phyloP scores from a whole-genome alignment of 2,113 vertebrate genomes.

The Thalassoma bifasciatum region DNA sequence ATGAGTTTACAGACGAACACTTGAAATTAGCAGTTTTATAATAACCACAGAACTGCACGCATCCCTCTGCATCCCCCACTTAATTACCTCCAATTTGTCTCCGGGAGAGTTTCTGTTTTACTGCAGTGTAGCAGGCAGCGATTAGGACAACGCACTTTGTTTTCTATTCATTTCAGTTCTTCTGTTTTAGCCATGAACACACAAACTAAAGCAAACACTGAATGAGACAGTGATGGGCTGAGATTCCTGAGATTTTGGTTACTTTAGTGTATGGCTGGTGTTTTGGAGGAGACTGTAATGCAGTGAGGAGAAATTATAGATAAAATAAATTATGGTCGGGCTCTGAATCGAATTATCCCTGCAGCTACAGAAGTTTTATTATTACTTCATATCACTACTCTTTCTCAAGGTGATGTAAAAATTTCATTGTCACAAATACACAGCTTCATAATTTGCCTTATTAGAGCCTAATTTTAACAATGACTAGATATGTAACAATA shows the following conservation, averaged over 20 bases:
- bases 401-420: too few species aligned
- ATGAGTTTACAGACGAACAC: conserved; percentile 74
- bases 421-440: too few species aligned
- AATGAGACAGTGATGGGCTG: neutral
- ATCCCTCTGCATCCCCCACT: conserved; percentile 75
- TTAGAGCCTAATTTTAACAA: too few species aligned
- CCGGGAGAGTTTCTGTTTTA: conserved; percentile 82
- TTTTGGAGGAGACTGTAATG: neutral
- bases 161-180: conserved; percentile 1
- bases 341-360: neutral
- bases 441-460: too few species aligned
- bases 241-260: too few species aligned
- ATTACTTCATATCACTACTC: too few species aligned
- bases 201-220: neutral
- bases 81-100: conserved; percentile 82
- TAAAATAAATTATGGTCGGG: too few species aligned
- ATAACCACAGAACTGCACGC: conserved; percentile 81
- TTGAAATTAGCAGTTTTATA: conserved; percentile 80
- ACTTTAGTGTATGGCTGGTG: neutral
- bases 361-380: too few species aligned
- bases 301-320: too few species aligned
- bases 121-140: conserved; percentile 55
- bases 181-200: neutral
- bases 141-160: conserved; percentile 61
- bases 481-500: too few species aligned